Conservation (phyloP, 2,113 vertebrate species). For the Falco punctatus region DNA sequence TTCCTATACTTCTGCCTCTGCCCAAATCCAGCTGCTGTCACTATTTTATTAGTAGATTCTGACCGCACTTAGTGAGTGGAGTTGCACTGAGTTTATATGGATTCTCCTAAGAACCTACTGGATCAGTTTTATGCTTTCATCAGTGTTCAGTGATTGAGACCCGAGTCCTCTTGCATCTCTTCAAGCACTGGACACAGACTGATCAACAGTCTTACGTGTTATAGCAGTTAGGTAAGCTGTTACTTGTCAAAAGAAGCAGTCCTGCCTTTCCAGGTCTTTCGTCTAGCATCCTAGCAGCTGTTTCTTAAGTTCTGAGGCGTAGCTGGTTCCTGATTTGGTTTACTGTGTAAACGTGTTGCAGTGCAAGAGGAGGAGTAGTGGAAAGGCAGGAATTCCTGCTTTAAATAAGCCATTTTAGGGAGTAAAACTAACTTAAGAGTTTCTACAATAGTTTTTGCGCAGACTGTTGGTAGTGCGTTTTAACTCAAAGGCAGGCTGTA, state of each 20-base stretch:
- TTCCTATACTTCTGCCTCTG: not conserved
- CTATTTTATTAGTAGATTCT: not conserved
- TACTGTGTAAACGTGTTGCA: not conserved
- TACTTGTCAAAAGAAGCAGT: not conserved
- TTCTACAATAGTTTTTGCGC: not conserved
- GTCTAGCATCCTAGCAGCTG: not conserved
- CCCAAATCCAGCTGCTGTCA: not conserved
- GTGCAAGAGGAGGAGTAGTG: not conserved
- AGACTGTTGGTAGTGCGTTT: not conserved
- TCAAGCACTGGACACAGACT: not conserved
- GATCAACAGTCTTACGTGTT: not conserved
- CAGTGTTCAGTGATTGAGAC: not conserved
- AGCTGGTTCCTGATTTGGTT: not conserved
- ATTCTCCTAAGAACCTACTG: not conserved
- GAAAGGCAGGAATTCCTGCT: not conserved
- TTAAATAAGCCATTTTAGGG: not conserved
- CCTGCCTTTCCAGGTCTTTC: not conserved
- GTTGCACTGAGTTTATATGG: not conserved
- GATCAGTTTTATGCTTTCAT: not conserved
- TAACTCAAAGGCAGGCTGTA: not conserved
- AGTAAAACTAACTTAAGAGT: not conserved
- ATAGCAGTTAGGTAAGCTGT: not conserved
- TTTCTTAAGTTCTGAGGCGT: not conserved
- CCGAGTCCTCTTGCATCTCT: not conserved
- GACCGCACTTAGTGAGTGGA: not conserved